Evolutionary conservation across 2,888 invertebrate genomes (phyloP).

Genomic region (Melanchra persicariae): DNA sequence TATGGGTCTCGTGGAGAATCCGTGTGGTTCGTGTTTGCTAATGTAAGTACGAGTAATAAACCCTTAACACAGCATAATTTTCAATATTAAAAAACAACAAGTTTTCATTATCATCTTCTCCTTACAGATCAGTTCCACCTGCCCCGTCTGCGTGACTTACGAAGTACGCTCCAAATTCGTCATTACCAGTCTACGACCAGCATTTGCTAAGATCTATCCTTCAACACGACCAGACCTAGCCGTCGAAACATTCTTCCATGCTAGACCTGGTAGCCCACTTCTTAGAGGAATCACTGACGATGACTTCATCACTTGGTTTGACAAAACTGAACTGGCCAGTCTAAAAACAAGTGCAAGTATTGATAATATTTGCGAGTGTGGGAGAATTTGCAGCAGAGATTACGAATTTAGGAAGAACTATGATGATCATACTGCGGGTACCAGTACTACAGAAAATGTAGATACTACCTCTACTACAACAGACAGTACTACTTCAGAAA

Average conservation of each 20-base stretch:
- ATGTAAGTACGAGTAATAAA: conserved; percentile 84
- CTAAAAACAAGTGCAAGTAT: conserved; percentile 85
- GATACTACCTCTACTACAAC: conserved; percentile 54
- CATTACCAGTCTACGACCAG: conserved; percentile 91
- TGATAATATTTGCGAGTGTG: conserved; percentile 90
- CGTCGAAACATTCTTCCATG: conserved; percentile 92
- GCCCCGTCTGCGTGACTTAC: conserved; percentile 92
- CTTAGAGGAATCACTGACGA: conserved; percentile 92
- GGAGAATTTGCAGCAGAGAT: conserved; percentile 87
- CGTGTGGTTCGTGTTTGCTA: conserved; percentile 92
- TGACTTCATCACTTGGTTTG: conserved; percentile 93
- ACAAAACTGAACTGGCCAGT: conserved; percentile 89
- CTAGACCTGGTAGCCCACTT: conserved; percentile 90
- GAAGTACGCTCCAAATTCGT: conserved; percentile 91
- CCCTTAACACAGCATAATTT: neutral
- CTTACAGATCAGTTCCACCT: conserved; percentile 90
- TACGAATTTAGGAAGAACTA: conserved; percentile 83
- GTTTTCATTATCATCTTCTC: neutral
- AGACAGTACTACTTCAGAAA: conserved; percentile 43
- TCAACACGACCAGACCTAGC: conserved; percentile 91
- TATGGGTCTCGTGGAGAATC: conserved; percentile 91
- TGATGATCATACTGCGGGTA: conserved; percentile 57
- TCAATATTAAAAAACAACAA: too few species aligned
- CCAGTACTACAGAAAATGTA: conserved; percentile 49
- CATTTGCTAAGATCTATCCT: conserved; percentile 92